phyloP scores from a whole-genome alignment of 2,113 vertebrate genomes.

The Ranitomeya variabilis region DNA sequence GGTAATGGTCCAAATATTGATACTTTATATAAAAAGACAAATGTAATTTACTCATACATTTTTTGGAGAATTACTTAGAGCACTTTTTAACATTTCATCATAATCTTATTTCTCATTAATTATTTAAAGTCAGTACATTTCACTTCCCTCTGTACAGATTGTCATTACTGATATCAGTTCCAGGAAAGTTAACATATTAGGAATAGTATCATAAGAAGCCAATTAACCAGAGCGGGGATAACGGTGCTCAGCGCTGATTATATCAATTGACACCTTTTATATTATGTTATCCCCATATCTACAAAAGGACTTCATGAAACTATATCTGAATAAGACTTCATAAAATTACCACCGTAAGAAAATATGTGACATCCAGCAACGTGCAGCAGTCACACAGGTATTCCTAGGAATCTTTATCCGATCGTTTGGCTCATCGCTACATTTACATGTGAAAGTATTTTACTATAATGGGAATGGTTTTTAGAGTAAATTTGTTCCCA shows the following conservation, averaged over 20 bases:
- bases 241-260: not conserved
- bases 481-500: slow-evolving; percentile 1
- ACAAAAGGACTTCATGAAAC: not conserved
- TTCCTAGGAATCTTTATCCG: not conserved
- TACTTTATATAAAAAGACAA: not conserved
- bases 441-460: slow-evolving; percentile 19
- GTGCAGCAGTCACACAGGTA: not conserved
- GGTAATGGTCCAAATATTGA: not conserved
- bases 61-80: not conserved
- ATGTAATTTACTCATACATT: not conserved
- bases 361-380: not conserved
- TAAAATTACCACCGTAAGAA: not conserved
- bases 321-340: not conserved
- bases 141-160: not conserved
- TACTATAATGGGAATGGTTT: not conserved
- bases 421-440: not conserved
- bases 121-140: not conserved
- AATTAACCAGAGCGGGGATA: not conserved
- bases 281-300: not conserved
- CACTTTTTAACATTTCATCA: not conserved
- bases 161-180: not conserved
- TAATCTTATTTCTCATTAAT: not conserved
- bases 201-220: not conserved
- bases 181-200: not conserved
- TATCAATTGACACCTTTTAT: not conserved